Percentiles rank a stretch among this genome's conserved stretches.
Conservation (phyloP, 2,113 vertebrate genomes). For the Pogona vitticeps region DNA sequence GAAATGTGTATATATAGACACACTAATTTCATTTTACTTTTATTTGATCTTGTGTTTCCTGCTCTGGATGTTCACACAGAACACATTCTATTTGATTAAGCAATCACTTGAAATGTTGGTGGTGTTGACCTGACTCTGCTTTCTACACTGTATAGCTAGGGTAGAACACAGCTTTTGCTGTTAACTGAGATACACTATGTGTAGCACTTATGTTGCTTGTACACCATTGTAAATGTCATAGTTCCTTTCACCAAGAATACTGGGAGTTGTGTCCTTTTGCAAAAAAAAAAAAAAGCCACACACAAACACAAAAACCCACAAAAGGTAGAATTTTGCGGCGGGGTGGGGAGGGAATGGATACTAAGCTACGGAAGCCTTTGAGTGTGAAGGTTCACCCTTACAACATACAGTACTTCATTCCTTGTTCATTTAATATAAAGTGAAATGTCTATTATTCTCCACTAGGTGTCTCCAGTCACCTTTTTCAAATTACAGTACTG, state of each 20-base stretch:
- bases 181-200: no score
- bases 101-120: neutral
- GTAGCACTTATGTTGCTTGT: neutral
- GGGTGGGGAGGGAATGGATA: no score
- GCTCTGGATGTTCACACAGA: neutral
- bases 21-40: no score
- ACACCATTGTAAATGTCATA: no score
- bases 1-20: no score
- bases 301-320: neutral
- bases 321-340: neutral
- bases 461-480: slow-evolving; percentile 20
- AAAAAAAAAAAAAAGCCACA: neutral
- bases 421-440: rapidly evolving
- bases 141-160: neutral
- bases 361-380: neutral
- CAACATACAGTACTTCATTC: neutral
- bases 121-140: neutral
- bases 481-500: neutral
- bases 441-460: rapidly evolving
- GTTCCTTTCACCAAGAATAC: no score
- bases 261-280: no score
- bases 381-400: neutral
- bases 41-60: no score
- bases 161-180: neutral
- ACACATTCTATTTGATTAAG: neutral